Base-by-base conservation (phyloP, 2,797 vertebrate species). In the Lepus townsendii region DNA sequence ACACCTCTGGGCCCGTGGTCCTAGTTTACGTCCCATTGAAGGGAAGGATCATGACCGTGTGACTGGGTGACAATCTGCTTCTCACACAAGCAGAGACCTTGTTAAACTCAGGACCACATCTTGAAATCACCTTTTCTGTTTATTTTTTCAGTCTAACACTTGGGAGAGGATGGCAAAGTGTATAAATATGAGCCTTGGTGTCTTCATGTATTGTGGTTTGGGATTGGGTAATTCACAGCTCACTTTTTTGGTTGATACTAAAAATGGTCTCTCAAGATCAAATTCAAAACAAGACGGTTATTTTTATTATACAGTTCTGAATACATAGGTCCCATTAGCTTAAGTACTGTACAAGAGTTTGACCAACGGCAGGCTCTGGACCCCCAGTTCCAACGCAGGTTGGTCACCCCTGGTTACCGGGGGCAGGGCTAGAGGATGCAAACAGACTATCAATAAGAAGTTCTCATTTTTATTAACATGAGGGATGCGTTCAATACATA, bases 401-500 rank as follows among this genome's bases (percentile, higher is more conserved):
- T 0, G 4, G 30, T 54, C 78, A 1, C 47, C 42, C 24, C 17
- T 7, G 17, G 82, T 32, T 26, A 32, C 3, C 0, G 3, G 5
- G 19, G 30, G 52, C 27, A 60, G 17, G 71, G 19, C 63, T 30
- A 19, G 47, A 57, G 3, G 26, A 24, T 5, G 9, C 63, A 52
- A 27, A 16, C 7, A 11, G 38, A 60, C 14, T 32, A 78, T 63
- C 38, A 52, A 32, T 10, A 16, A 32, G 4, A 16, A 32, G 4
- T 88, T 82, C 22, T 50, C 77, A 19, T n/a, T 22, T 27, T 19
- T 14, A 71, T 5, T 20, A 38, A 32, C 0, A 0, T 3, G 24
- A 65, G 32, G 38, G 16, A 11, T 13, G 2, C 11, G 2, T n/a
- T 27, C 16, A 32, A 38, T 1, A 65, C 3, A 0, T 3, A n/a